These are phyloP conservation scores for Hypomecis punctinalis DNA, from an alignment of 2,888 invertebrate genomes.

Conservation along the genomic window DNA sequence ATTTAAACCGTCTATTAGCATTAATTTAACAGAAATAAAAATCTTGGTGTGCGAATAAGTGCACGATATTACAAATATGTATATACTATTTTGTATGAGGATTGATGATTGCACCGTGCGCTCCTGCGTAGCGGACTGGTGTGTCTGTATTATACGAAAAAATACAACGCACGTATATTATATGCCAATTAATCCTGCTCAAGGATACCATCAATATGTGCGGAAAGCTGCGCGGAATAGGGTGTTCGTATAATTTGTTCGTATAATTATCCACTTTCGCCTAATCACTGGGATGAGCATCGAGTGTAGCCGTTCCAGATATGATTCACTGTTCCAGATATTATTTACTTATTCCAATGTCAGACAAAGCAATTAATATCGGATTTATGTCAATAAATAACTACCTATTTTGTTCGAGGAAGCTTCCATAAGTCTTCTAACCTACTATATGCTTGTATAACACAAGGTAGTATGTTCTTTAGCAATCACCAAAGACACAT, in stretches of 20 bases:
- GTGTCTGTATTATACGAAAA: background rate
- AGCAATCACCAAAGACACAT: no score
- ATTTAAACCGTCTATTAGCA: no score
- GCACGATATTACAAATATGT: no score
- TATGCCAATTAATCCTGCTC: constrained; percentile 2
- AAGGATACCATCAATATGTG: constrained; percentile 8
- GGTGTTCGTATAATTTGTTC: background rate
- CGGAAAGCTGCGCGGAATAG: constrained; percentile 9
- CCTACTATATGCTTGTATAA: no score
- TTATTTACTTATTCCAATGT: constrained; percentile 5
- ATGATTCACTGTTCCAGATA: background rate
- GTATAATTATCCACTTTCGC: constrained; percentile 11
- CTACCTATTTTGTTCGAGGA: background rate
- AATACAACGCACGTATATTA: background rate
- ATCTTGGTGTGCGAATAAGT: no score
- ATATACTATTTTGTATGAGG: no score
- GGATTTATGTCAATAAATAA: constrained; percentile 6
- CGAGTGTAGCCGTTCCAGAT: constrained; percentile 4
- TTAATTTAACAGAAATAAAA: no score
- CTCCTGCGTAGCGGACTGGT: no score
- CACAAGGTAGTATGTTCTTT: no score
- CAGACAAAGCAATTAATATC: constrained; percentile 4
- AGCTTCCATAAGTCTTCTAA: background rate
- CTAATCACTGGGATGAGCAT: constrained; percentile 12
- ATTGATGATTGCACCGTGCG: no score